A percentile compares a stretch with the other conserved stretches of the same genome.
phyloP scores from a whole-genome alignment of 1,140 invertebrate genomes.

The Apocrypta bakeri region DNA sequence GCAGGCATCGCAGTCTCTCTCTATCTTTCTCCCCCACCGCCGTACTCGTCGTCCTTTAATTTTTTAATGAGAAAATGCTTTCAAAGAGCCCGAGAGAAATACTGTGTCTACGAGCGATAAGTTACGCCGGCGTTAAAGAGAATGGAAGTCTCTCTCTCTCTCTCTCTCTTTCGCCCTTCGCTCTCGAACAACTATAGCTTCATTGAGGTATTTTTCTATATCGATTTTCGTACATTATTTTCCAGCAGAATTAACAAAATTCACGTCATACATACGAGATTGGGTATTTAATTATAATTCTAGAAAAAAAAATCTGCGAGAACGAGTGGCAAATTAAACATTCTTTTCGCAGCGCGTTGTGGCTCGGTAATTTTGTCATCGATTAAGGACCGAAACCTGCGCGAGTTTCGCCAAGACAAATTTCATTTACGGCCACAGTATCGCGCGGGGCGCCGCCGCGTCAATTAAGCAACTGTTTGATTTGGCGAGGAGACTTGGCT shows the following conservation, averaged over 20 bases:
- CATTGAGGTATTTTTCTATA: not conserved
- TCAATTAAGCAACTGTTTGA: conserved; percentile 49
- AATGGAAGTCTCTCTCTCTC: conserved; percentile 61
- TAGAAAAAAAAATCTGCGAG: not conserved
- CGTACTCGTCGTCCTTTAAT: conserved; percentile 67
- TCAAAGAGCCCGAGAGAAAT: conserved; percentile 74
- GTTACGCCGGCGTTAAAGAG: conserved; percentile 68
- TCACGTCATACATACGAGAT: too few species aligned
- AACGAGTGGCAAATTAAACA: conserved; percentile 31
- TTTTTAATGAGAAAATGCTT: conserved; percentile 77
- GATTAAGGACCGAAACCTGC: conserved; percentile 20
- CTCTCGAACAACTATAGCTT: not conserved
- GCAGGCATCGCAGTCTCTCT: not conserved
- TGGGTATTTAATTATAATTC: not conserved
- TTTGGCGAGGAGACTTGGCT: conserved; percentile 42
- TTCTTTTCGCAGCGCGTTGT: conserved; percentile 18
- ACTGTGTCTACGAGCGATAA: conserved; percentile 72
- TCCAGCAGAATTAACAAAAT: too few species aligned
- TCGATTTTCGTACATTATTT: not conserved
- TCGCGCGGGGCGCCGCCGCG: conserved; percentile 33
- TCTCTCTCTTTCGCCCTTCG: conserved; percentile 34
- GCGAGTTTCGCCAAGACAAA: conserved; percentile 45
- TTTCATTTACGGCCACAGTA: conserved; percentile 45
- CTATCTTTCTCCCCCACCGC: conserved; percentile 40
- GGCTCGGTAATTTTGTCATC: conserved; percentile 34